Base-by-base conservation (phyloP, 2,888 invertebrate genomes). In the Zygaena filipendulae region DNA sequence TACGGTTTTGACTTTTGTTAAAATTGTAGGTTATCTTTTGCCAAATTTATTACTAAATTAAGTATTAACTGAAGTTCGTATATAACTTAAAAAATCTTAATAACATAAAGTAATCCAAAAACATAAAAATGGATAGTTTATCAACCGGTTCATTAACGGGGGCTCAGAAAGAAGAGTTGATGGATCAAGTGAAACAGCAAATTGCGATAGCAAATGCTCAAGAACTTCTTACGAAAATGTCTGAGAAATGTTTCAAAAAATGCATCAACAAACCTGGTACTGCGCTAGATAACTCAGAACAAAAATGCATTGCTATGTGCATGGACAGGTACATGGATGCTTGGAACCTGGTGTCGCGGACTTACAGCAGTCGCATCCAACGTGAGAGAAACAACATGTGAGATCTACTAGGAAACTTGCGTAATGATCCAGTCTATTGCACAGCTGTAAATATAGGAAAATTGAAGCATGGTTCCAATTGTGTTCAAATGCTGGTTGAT, bases 301-400 rank as follows among this genome's bases (percentile, higher is more conserved):
- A 97, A 88, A 96, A 95, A 87, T 97, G 97, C 62, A 85, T 97
- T 45, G 92, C 95, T 1, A 95, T 96, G 92, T 97, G 97, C 64
- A 96, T 97, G 96, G 97, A 97, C 68, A 84, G 97, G 53, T 98
- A 94, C 81, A 93, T 97, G 92, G 97, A 98, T 56, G 87, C 95
- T 3, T 96, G 93, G 90, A 94, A 95, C 70, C 77, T 95, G 29
- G 94, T 97, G 7, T 93, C 95, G 7, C 87, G 90, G 67, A 88
- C 95, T 0, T 97, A 97, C 63, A 87, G 90, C 59, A 85, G 83
- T 60, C 85, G 97, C 55, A 82, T 97, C 48, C 91, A 94, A 59
- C 83, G 87, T 43, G 97, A 97, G 72, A 82, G 87, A 43, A 77
- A 82, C 56, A 79, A 80, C 63, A 81, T 83, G 82, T 84, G 80